These are phyloP conservation scores for Seison nebaliae DNA, from an alignment of 1,140 invertebrate genomes.

Conservation along the genomic window DNA sequence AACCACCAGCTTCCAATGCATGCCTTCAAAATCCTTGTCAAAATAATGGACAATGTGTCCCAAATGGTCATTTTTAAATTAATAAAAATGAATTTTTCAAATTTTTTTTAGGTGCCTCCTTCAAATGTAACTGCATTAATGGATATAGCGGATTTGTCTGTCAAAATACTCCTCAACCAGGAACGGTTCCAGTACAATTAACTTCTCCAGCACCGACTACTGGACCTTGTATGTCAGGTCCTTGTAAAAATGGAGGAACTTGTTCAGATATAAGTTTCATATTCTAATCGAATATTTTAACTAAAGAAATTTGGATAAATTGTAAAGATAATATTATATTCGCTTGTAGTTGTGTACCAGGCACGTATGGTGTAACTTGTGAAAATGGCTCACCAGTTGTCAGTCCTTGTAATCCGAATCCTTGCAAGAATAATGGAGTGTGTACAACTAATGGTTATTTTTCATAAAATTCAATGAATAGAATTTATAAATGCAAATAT, in stretches of 20 bases:
- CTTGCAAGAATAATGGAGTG: constrained; percentile 9
- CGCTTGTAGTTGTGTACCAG: constrained; percentile 13
- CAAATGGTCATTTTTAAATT: constrained; percentile 3
- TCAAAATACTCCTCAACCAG: constrained; percentile 49
- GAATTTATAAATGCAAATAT: constrained; percentile 1
- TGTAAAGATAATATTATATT: too few species aligned
- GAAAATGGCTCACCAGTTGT: constrained; percentile 3
- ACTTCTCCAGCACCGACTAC: constrained; percentile 40
- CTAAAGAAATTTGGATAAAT: too few species aligned
- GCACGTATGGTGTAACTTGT: constrained; percentile 13
- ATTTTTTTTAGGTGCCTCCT: constrained; percentile 2
- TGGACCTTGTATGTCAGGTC: constrained; percentile 35
- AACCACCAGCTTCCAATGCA: constrained; percentile 4
- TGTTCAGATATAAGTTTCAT: constrained; percentile 15
- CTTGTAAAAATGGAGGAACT: constrained; percentile 22
- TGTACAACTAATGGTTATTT: constrained; percentile 3
- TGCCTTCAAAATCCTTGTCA: constrained; percentile 4
- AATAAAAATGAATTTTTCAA: constrained; percentile 5
- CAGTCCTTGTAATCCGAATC: constrained; percentile 1
- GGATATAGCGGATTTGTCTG: constrained; percentile 10
- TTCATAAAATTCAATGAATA: too few species aligned
- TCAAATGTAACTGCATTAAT: constrained; percentile 12
- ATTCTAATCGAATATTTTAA: too few species aligned
- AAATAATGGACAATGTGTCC: constrained; percentile 1
- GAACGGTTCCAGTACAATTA: constrained; percentile 16